Base-by-base conservation (phyloP, 2,113 vertebrate species). In the Apus apus region DNA sequence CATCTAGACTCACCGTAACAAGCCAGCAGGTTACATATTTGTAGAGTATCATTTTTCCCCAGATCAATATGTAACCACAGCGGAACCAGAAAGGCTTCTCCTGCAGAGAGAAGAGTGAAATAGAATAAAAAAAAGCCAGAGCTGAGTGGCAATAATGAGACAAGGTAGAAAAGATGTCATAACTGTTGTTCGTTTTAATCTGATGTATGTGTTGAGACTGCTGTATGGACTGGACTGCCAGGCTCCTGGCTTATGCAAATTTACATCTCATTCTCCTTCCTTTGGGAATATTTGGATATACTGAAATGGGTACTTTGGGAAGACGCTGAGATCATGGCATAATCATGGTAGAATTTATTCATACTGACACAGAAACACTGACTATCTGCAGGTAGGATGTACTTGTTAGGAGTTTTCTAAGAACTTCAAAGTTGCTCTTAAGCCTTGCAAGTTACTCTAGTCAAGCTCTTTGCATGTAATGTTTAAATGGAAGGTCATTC, bases 21-120 rank as follows among this genome's bases (percentile, higher is more conserved):
- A 99, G 97, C 99, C 99, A 99, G 96, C 99, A 99, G 96, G 98
- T 99, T 95, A 99, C 99, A 3, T 99, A 99, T 97, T 99, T 99
- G 97, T 99, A 99, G 86, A 99, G 98, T 87, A 98, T 98, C 21
- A 99, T 87, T 98, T 99, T 99, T 74, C 98, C 98, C 99, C 99
- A 99, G 58, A 99, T 71, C 84, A 99, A 85, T 85, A 99, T 98
- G 96, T 99, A 99, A 82, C 99, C 94, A 93, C 99, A 99, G 66
- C 99, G 99, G 97, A 99, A 99, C 99, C 99, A 99, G 98, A 99
- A 99, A 5, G 98, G 98, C 78, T 97, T 98, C 53, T 98, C 98
- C 99, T 99, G 97, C 85, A 92, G 76, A 81, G 79, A 53, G 11
- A 95, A 90, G 78, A 87, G 45, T 2, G 13, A 90, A 34, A 58